phyloP scores from a whole-genome alignment of 53 echinoderm and acorn worm species.

The Actinopyga echinites region DNA sequence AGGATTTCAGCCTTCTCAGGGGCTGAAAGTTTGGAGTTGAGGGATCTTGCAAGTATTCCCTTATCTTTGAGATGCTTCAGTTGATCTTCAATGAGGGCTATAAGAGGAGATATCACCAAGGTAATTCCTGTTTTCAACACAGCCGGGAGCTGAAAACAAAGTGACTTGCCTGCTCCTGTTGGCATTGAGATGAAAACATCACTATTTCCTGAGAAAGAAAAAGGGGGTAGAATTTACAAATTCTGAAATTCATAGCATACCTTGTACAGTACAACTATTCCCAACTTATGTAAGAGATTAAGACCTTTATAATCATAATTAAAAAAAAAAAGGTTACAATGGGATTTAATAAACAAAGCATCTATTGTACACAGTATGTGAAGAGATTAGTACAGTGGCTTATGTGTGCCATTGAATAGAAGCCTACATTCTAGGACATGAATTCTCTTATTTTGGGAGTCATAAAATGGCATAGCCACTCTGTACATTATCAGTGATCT shows the following conservation, averaged over 20 bases:
- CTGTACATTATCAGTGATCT: too few relatives aligned
- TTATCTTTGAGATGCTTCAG: slow-evolving; percentile 73
- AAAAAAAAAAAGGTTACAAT: too few relatives aligned
- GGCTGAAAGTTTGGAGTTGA: slow-evolving; percentile 87
- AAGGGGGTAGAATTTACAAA: background rate
- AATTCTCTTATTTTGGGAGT: too few relatives aligned
- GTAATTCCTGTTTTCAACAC: slow-evolving; percentile 62
- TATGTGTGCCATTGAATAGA: too few relatives aligned
- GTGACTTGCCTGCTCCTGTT: slow-evolving; percentile 97
- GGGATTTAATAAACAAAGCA: too few relatives aligned
- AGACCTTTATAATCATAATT: too few relatives aligned
- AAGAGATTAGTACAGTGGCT: too few relatives aligned
- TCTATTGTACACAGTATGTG: too few relatives aligned
- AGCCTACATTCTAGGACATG: too few relatives aligned
- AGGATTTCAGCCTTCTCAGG: slow-evolving; percentile 67
- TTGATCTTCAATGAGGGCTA: slow-evolving; percentile 96
- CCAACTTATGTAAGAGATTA: too few relatives aligned
- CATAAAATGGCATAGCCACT: too few relatives aligned
- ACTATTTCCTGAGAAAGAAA: slow-evolving; percentile 58
- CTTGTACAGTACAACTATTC: background rate
- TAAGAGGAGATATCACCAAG: slow-evolving; percentile 88
- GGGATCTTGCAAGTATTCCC: slow-evolving; percentile 67
- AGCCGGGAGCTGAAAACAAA: slow-evolving; percentile 94
- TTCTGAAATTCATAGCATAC: background rate
- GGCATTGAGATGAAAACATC: slow-evolving; percentile 98